Evolutionary conservation across 1,140 invertebrate genomes (phyloP).

Genomic region (Zaprionus ornatus): DNA sequence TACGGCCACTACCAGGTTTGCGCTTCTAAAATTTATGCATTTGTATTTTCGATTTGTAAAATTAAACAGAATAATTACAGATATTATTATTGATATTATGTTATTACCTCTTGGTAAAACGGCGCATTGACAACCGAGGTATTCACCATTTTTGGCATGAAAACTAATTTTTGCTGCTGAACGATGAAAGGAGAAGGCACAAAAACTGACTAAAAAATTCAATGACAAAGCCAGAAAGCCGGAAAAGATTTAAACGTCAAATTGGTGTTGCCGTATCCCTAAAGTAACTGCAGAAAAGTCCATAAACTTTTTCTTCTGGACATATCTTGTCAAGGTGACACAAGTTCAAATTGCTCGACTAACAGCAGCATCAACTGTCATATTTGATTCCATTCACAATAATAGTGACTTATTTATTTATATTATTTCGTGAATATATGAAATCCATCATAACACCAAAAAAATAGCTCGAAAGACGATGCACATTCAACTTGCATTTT

Average conservation of each 20-base stretch:
- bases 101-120: conserved; percentile 52
- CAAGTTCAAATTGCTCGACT: background rate
- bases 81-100: background rate
- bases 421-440: background rate
- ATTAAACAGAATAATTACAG: too few relatives aligned
- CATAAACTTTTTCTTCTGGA: background rate
- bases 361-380: background rate
- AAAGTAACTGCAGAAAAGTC: background rate
- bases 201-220: conserved; percentile 37
- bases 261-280: conserved; percentile 25
- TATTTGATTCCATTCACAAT: background rate
- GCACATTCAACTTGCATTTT: background rate
- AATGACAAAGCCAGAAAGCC: conserved; percentile 38
- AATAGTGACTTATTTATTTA: background rate
- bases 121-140: conserved; percentile 29
- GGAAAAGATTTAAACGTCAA: conserved; percentile 48
- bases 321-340: conserved; percentile 2
- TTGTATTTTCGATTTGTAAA: background rate
- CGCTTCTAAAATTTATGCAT: conserved; percentile 21
- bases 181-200: conserved; percentile 37
- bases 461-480: background rate
- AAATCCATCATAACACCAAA: background rate
- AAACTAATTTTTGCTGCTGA: conserved; percentile 29
- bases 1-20: conserved; percentile 18
- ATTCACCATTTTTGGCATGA: conserved; percentile 51